Percentiles rank a stretch among this genome's conserved stretches.
Evolutionary conservation across 1,140 invertebrate genomes (phyloP).

Genomic region (Drosophila melanica): DNA sequence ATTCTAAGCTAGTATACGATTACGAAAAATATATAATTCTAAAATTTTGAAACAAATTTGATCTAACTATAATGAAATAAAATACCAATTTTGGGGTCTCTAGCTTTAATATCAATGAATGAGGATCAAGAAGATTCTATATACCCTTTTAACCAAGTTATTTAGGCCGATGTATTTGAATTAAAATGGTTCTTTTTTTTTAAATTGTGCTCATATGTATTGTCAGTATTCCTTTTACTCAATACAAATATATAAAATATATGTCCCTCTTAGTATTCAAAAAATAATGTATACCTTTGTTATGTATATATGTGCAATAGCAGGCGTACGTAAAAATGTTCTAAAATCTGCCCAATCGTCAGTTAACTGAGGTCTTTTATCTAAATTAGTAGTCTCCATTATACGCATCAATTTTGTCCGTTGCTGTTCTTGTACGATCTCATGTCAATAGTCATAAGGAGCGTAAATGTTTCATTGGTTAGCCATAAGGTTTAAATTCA

Average conservation of each 20-base stretch:
- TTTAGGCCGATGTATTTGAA: neutral
- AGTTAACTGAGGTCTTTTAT: neutral
- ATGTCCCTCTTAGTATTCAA: neutral
- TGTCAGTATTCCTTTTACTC: neutral
- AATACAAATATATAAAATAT: too few species aligned
- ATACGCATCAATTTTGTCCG: conserved; percentile 25
- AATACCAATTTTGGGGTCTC: conserved; percentile 1
- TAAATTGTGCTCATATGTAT: conserved; percentile 2
- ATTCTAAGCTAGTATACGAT: conserved; percentile 6
- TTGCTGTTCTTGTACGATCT: conserved; percentile 51
- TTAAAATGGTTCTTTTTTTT: neutral
- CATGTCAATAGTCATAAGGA: conserved; percentile 61
- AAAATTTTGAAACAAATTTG: neutral
- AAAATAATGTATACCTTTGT: neutral
- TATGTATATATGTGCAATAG: neutral
- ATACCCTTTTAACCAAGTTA: neutral
- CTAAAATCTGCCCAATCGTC: conserved; percentile 2
- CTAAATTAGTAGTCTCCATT: conserved; percentile 9
- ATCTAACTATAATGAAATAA: neutral
- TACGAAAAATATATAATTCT: conserved; percentile 4
- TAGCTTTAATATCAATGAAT: neutral
- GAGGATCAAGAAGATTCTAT: neutral
- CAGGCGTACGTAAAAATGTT: conserved; percentile 8
- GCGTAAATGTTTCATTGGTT: conserved; percentile 51
- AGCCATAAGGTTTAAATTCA: conserved; percentile 11